Percentiles rank a stretch among this genome's conserved stretches.
Conservation (phyloP, 92 coral and sea anemone species). For the Pocillopora meandrina region DNA sequence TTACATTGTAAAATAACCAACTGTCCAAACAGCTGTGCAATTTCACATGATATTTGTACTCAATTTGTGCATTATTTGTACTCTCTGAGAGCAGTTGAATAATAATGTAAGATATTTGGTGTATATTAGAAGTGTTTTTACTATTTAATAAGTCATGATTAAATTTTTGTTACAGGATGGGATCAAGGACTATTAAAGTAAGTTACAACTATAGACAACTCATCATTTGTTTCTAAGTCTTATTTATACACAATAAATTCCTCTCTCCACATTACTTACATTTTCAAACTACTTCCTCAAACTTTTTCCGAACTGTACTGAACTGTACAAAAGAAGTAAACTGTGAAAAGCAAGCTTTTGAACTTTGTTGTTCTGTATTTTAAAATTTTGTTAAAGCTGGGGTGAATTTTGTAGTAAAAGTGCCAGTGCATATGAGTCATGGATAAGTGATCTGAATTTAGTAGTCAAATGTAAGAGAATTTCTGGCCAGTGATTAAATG, state of each 20-base stretch:
- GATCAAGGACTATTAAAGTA: conserved; percentile 98
- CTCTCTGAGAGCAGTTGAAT: too few species aligned
- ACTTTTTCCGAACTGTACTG: too few species aligned
- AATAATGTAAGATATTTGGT: background rate
- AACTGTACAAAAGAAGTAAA: too few species aligned
- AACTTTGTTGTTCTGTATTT: too few species aligned
- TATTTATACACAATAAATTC: background rate
- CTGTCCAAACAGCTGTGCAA: too few species aligned
- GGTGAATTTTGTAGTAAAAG: conserved; percentile 72
- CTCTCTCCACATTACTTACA: background rate
- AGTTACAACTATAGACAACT: conserved; percentile 17
- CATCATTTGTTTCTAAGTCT: too few species aligned
- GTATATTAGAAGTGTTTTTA: background rate
- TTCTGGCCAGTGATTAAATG: too few species aligned
- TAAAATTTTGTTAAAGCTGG: too few species aligned
- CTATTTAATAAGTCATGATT: background rate
- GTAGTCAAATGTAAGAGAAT: too few species aligned
- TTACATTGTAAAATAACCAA: too few species aligned
- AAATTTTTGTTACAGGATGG: conserved; percentile 73
- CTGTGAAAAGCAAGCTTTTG: too few species aligned
- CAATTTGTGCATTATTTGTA: background rate
- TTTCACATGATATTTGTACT: background rate
- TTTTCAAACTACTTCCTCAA: too few species aligned
- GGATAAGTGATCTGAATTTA: conserved; percentile 53
- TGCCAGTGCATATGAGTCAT: conserved; percentile 91